These are phyloP conservation scores for Calyptomena viridis DNA, from an alignment of 2,113 vertebrate species.

Conservation along the genomic window DNA sequence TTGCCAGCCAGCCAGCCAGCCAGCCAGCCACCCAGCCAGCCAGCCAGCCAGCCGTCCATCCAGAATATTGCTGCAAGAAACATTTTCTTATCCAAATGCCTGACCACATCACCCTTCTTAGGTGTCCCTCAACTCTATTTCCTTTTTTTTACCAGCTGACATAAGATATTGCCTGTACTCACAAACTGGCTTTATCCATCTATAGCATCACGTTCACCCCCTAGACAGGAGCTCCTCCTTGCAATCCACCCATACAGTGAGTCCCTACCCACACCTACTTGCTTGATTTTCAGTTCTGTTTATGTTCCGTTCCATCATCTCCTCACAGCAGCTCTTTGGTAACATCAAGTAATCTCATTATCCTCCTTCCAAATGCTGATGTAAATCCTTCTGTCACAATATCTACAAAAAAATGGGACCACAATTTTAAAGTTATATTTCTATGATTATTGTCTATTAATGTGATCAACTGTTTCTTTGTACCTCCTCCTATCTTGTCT, in stretches of 20 bases:
- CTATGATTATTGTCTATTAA: background rate
- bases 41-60: background rate
- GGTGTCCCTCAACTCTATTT: background rate
- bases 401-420: background rate
- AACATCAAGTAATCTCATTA: background rate
- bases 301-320: background rate
- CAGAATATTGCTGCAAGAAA: background rate
- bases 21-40: background rate
- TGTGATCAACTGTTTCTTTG: background rate
- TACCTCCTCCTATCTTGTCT: background rate
- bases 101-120: background rate
- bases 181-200: background rate
- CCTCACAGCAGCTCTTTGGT: background rate
- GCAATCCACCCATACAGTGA: background rate
- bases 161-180: background rate
- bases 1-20: background rate
- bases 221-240: background rate
- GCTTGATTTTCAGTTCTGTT: background rate
- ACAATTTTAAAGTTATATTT: background rate
- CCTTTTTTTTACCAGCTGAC: background rate
- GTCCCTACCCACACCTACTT: background rate
- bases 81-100: background rate
- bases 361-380: background rate
- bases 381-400: background rate
- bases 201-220: background rate